Conservation (phyloP, 2,888 invertebrate species). For the Dasypolia templi region DNA sequence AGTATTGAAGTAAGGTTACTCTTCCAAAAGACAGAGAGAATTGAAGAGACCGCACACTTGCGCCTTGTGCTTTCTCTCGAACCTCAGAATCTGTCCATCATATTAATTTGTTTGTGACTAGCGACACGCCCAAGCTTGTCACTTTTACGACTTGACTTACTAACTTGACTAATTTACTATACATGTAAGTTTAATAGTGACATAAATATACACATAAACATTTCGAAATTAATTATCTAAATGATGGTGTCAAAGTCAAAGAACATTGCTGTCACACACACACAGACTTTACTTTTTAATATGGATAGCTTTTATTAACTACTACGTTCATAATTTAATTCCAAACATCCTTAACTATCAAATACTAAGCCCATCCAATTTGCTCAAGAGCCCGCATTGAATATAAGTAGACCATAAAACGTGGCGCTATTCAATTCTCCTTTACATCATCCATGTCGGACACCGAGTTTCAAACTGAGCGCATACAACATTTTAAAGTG, state of each 20-base stretch:
- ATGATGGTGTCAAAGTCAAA: neutral
- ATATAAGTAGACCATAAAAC: conserved; percentile 1
- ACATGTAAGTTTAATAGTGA: neutral
- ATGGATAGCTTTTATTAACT: neutral
- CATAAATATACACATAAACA: no score
- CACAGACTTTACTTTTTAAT: neutral
- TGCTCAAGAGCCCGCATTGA: neutral
- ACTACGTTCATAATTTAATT: neutral
- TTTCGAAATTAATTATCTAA: neutral
- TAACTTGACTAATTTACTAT: no score
- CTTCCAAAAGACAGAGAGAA: neutral
- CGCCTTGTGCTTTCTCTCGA: no score
- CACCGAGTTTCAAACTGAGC: conserved; percentile 30
- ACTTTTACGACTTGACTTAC: neutral
- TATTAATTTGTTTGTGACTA: neutral
- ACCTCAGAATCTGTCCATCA: neutral
- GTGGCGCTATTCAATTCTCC: conserved; percentile 5
- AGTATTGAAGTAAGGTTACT: neutral
- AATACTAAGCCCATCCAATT: neutral
- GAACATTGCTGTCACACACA: neutral
- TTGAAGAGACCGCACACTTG: neutral
- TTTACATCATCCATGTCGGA: conserved; percentile 32
- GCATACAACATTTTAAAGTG: conserved; percentile 37
- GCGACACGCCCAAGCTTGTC: neutral
- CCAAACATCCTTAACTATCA: neutral